Base-by-base conservation (phyloP, 2,797 vertebrate species). In the Acipenser transmontanus region DNA sequence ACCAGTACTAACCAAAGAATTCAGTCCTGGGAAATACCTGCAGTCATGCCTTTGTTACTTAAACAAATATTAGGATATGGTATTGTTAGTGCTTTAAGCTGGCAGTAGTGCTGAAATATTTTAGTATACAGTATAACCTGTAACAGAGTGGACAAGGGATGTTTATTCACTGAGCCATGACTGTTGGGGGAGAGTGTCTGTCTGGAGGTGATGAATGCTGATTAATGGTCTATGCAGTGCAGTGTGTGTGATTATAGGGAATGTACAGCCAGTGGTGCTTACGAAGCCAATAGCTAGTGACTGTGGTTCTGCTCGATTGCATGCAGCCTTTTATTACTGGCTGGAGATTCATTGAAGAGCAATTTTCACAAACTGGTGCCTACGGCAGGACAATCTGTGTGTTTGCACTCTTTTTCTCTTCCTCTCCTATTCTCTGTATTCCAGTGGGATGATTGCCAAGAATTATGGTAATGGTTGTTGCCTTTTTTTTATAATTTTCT, bases 331-430 rank as follows among this genome's bases (percentile, higher is more conserved):
- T 65, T 54, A 50, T 59, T 65, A n/a, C 10, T 60, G 12, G 63
- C 63, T 60, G 59, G 63, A 63, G 13, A 59, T 14, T 47, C 11
- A 51, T 49, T 9, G 12, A 65, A 14, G 49, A 50, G 12, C 12
- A 64, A 7, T 63, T 57, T 70, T 49, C 20, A 62, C n/a, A 56
- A 34, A 50, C 14, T 17, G 34, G 13, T 49, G 60, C 14, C 52
- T 10, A 6, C 50, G 51, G n/a, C 59, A 49, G 34, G 62, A 68
- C 69, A 57, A 61, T 61, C 67, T 69, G 64, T 17, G 17, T 17
- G 17, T 1, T 17, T 17, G 17, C 17, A 17, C 17, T 17, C 17
- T 17, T 17, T 17, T 17, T 1, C 17, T 17, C 17, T 17, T 17
- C 17, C 17, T 17, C 17, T 17, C 1, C 17, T 17, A 17, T 56